Base-by-base conservation (phyloP, 2,888 invertebrate species). In the Siphlonurus alternatus region DNA sequence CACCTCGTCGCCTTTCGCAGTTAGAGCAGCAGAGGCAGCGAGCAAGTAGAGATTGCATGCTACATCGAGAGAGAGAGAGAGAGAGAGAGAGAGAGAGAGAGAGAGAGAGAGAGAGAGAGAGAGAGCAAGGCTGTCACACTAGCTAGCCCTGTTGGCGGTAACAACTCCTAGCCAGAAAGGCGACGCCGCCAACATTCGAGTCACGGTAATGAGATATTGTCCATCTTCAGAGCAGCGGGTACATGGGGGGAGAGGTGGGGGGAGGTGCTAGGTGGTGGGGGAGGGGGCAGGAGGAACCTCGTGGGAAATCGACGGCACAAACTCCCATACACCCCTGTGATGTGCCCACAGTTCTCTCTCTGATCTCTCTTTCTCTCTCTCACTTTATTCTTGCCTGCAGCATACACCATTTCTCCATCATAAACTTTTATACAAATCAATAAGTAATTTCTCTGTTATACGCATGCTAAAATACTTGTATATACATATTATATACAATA, bases 1-100 rank as follows among this genome's bases (percentile, higher is more conserved):
- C 73, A 74, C 74, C 74, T 70, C 70, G 73, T 74, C 74, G 74
- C 74, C 74, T 74, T 74, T 74, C 74, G 54, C 25, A 56, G 23
- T 59, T 19, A 19, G 63, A 53, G 63, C 23, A 63, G 65, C 62
- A 54, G 59, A 62, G 61, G 23, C 18, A 1, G 61, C 20, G 25
- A 62, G 53, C 23, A 64, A 15, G 25, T 24, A 59, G 62, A 53
- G 64, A 68, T 66, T 65, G 63, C 64, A 65, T 59, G 62, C 64
- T 63, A 53, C 23, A 19, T 62, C 64, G 54, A 67, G 67, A 67
- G 64, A 66, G 66, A 59, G 59, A 23, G 24, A 3, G 20, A 61
- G 18, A 53, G 53, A 51, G 60, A 61, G 59, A 18, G 66, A 60
- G 25, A 59, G 19, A n/a, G 64, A 62, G 54, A 59, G 59, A 23